These are phyloP conservation scores for Cetonia aurata DNA, from an alignment of 2,888 invertebrate genomes.

Conservation along the genomic window DNA sequence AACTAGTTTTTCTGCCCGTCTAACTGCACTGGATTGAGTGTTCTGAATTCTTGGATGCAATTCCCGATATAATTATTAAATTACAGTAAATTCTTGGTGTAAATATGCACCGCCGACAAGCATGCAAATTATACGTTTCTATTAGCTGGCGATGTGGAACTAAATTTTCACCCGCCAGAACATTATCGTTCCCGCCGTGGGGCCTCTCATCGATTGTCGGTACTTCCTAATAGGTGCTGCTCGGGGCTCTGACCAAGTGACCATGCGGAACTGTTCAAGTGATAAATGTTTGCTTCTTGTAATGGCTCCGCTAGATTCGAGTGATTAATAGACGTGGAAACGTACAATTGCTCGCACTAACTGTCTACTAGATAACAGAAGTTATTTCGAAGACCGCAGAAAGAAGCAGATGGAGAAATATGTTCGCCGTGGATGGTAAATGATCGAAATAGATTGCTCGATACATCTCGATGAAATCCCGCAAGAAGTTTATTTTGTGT, in stretches of 20 bases:
- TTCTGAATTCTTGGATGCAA: conserved; percentile 23
- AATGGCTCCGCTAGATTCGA: conserved; percentile 53
- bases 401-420: conserved; percentile 26
- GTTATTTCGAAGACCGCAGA: conserved; percentile 20
- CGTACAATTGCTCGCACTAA: conserved; percentile 36
- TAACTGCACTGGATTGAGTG: conserved; percentile 4
- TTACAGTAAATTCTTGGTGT: conserved; percentile 19
- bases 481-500: conserved; percentile 1
- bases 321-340: conserved; percentile 56
- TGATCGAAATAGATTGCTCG: conserved; percentile 28
- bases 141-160: conserved; percentile 37
- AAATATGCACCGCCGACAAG: conserved; percentile 23
- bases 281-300: conserved; percentile 51
- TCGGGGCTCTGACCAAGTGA: conserved; percentile 48
- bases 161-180: conserved; percentile 24
- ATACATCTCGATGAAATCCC: conserved; percentile 16
- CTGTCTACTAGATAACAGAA: conserved; percentile 40
- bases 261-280: conserved; percentile 50
- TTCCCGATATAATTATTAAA: conserved; percentile 36
- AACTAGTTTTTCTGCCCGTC: not conserved
- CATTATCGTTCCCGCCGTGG: conserved; percentile 28
- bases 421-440: conserved; percentile 24
- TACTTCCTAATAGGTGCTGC: conserved; percentile 41
- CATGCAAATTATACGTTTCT: conserved; percentile 40
- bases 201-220: conserved; percentile 32